Conservation (phyloP, 1,140 invertebrate species). For the Bombyx mori region DNA sequence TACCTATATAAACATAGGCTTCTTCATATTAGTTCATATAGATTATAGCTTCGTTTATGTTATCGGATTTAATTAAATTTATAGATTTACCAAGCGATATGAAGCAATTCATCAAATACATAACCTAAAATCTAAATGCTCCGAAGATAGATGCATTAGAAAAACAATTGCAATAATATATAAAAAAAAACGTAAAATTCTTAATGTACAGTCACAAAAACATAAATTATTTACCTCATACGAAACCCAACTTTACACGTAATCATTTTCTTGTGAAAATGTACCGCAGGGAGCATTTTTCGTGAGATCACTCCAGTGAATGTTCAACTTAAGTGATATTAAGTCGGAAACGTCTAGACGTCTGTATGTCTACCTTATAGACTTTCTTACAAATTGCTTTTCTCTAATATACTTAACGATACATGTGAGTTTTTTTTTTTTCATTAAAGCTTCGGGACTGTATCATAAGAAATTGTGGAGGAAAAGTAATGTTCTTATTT, state of each 20-base stretch:
- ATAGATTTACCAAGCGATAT: no score
- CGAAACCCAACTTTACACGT: background rate
- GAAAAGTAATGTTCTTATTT: no score
- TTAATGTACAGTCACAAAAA: background rate
- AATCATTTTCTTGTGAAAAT: background rate
- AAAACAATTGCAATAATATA: no score
- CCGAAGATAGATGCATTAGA: no score
- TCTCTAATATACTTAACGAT: conserved; percentile 1
- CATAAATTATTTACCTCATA: background rate
- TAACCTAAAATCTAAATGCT: no score
- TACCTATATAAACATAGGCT: no score
- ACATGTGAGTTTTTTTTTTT: conserved; percentile 5
- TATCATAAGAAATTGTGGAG: no score
- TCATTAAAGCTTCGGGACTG: conserved; percentile 2
- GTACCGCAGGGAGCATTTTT: background rate
- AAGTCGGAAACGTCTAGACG: conserved; percentile 5
- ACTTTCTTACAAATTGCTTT: conserved; percentile 5
- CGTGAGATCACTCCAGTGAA: background rate
- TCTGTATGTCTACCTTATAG: conserved; percentile 1
- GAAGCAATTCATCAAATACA: no score
- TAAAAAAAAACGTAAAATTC: no score
- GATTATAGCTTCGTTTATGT: no score
- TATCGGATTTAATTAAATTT: no score
- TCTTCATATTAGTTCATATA: no score
- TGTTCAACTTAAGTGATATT: conserved; percentile 6